Evolutionary conservation across 1,140 invertebrate genomes (phyloP).

Genomic region (Formica selysi): DNA sequence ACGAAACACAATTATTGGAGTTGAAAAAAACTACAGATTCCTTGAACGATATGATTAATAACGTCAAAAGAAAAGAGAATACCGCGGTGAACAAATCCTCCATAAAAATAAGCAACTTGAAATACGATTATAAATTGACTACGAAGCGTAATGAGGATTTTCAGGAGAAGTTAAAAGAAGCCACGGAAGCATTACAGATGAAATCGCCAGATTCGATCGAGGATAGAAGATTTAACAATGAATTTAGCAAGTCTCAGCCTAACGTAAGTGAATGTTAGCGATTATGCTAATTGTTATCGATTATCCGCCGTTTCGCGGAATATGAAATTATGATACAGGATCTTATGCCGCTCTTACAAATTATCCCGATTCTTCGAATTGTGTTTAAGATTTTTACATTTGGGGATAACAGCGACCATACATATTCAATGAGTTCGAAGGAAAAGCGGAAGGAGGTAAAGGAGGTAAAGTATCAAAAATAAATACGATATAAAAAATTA

Average conservation of each 20-base stretch:
- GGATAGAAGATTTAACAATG: neutral
- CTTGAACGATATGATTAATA: neutral
- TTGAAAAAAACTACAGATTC: neutral
- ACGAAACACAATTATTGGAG: neutral
- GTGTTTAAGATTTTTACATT: conserved; percentile 1
- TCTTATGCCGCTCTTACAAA: neutral
- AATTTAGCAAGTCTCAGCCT: neutral
- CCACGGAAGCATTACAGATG: neutral
- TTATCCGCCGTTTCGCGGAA: neutral
- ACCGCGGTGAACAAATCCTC: neutral
- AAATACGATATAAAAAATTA: neutral
- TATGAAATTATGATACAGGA: conserved; percentile 8
- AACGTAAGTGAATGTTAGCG: neutral
- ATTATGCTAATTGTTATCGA: neutral
- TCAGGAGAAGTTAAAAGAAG: neutral
- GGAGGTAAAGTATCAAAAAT: neutral
- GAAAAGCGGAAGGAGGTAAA: conserved; percentile 8
- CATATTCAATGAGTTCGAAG: neutral
- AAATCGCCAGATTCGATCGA: neutral
- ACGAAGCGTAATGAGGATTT: neutral
- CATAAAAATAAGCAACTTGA: neutral
- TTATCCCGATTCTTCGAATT: conserved; percentile 12
- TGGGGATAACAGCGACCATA: neutral
- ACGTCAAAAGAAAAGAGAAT: neutral
- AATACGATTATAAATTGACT: neutral